These are phyloP conservation scores for Ophiodon elongatus DNA, from an alignment of 2,113 vertebrate genomes.

Conservation along the genomic window DNA sequence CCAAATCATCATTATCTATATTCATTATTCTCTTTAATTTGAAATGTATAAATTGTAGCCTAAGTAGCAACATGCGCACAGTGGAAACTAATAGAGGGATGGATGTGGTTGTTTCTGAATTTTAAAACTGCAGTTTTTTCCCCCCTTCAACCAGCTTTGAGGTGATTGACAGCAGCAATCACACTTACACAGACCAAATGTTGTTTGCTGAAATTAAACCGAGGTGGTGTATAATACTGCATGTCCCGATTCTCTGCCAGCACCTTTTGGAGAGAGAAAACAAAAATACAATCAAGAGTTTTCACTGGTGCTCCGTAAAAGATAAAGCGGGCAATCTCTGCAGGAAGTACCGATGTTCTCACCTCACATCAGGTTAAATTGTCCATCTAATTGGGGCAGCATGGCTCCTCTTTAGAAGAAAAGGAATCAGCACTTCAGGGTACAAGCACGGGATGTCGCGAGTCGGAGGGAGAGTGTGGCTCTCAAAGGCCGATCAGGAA, in stretches of 20 bases:
- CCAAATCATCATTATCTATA: not conserved
- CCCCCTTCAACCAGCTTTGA: conserved; percentile 38
- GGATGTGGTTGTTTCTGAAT: conserved; percentile 8
- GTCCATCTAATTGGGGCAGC: conserved; percentile 73
- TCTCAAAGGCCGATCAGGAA: not conserved
- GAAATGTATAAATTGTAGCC: not conserved
- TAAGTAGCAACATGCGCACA: not conserved
- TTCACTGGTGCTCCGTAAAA: conserved; percentile 75
- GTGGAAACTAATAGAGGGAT: conserved; percentile 1
- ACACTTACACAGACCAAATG: conserved; percentile 57
- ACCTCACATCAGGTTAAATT: conserved; percentile 73
- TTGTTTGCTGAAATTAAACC: conserved; percentile 70
- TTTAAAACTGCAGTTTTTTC: conserved; percentile 4
- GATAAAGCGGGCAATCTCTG: conserved; percentile 71
- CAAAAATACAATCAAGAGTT: conserved; percentile 46
- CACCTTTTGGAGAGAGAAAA: conserved; percentile 36
- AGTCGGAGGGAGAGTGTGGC: not conserved
- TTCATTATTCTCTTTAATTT: not conserved
- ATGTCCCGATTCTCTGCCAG: conserved; percentile 38
- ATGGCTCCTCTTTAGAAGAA: conserved; percentile 49
- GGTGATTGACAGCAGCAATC: conserved; percentile 75
- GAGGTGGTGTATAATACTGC: conserved; percentile 38
- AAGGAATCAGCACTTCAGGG: conserved; percentile 28
- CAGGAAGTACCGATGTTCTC: conserved; percentile 38
- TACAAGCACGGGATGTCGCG: not conserved